These are phyloP conservation scores for Azemiops feae DNA, from an alignment of 2,113 vertebrate genomes.

Conservation along the genomic window DNA sequence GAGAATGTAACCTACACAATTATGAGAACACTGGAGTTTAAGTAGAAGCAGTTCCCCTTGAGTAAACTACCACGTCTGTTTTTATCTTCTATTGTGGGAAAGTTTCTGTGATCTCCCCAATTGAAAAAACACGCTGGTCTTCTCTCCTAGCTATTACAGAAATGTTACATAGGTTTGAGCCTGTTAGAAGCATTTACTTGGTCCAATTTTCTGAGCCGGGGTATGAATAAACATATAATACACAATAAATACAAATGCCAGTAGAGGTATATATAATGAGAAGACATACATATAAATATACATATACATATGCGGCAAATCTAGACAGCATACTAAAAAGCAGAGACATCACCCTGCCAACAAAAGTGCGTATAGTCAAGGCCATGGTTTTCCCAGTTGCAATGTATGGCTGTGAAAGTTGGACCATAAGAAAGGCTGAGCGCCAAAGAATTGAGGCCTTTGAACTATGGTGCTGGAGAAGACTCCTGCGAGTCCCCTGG, in stretches of 20 bases:
- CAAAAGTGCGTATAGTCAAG: too few relatives aligned
- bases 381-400: too few relatives aligned
- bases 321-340: too few relatives aligned
- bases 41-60: background rate
- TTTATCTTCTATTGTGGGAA: background rate
- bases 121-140: background rate
- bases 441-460: too few relatives aligned
- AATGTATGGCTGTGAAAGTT: too few relatives aligned
- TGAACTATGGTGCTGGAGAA: too few relatives aligned
- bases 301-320: too few relatives aligned
- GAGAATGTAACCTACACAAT: background rate
- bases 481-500: too few relatives aligned
- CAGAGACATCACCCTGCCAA: too few relatives aligned
- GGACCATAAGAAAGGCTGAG: too few relatives aligned
- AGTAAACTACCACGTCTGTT: background rate
- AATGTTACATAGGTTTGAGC: background rate
- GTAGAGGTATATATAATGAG: too few relatives aligned
- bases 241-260: background rate
- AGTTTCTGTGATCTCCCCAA: background rate
- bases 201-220: background rate
- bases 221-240: background rate
- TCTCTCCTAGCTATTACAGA: background rate
- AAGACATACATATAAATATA: too few relatives aligned
- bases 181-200: background rate
- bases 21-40: background rate